Evolutionary conservation across 2,113 vertebrate genomes (phyloP), one percentile per base, ranked within the genome.

Genomic region (Patagioenas fasciata): DNA sequence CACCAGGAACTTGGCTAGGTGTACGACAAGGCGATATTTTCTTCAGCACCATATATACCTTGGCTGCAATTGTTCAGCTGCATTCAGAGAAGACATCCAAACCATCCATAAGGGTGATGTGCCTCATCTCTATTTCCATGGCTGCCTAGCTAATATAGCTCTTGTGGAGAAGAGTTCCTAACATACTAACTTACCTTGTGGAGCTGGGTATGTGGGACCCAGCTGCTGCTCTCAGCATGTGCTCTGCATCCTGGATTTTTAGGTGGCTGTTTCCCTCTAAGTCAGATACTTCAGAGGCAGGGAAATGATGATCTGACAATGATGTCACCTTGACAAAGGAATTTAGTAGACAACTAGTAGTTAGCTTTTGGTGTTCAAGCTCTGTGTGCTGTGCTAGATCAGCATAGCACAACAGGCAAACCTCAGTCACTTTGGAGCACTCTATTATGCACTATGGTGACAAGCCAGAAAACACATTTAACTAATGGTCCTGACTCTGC

Each of bases 371-470:
- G 2, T 15, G 16, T 26, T 51, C 15, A 31, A 36, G 20, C 13
- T 79, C 19, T 25, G 7, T 42, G 18, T 20, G 14, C 9, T 67
- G 9, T 8, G 2, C 71, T 61, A 74, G 15, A 58, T 16, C n/a
- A 80, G 11, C 10, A 11, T 3, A 65, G 31, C 13, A 69, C 64
- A n/a, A 7, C 5, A 60, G 23, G 23, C 5, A 20, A 40, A 9
- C 9, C 32, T 44, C 14, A 17, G 24, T 29, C 42, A 14, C 36
- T 34, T 13, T 26, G 18, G 12, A 29, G 6, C 8, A 26, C 51
- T 28, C 2, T 24, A 0, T 24, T 32, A 15, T 38, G 23, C n/a
- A 10, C 40, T 19, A 0, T 7, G 8, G 15, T 47, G 50, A 48
- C 25, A 42, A 44, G 20, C 25, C 24, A 74, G 57, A 38, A 75